phyloP scores from a whole-genome alignment of 2,113 vertebrate genomes.

The Centropristis striata region DNA sequence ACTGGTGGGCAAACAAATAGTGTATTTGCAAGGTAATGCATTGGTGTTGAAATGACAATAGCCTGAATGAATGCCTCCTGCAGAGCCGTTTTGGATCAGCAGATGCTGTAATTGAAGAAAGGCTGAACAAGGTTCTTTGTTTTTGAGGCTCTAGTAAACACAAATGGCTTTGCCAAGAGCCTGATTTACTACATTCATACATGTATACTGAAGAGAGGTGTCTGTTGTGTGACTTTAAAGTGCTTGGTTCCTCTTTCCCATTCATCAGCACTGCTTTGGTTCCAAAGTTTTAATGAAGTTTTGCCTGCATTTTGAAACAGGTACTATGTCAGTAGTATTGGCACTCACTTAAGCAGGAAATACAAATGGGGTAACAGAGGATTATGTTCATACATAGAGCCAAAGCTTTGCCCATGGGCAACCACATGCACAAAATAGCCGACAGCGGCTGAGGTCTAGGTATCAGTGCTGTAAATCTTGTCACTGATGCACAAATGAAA shows the following conservation, averaged over 20 bases:
- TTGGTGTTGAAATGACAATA: slow-evolving; percentile 20
- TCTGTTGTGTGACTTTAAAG: not conserved
- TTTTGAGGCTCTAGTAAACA: slow-evolving; percentile 22
- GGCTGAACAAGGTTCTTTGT: slow-evolving; percentile 15
- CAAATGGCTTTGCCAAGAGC: slow-evolving; percentile 17
- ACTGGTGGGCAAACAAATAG: slow-evolving; percentile 8
- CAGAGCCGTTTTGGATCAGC: slow-evolving; percentile 27
- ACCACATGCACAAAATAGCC: not conserved
- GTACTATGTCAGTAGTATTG: not conserved
- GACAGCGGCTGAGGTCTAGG: not conserved
- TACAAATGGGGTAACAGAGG: not conserved
- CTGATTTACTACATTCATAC: slow-evolving; percentile 23
- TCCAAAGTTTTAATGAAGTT: not conserved
- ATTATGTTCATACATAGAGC: not conserved
- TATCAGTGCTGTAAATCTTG: not conserved
- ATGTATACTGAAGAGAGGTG: not conserved
- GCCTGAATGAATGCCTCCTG: slow-evolving; percentile 26
- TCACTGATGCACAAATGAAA: not conserved
- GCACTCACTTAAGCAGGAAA: slow-evolving; percentile 1
- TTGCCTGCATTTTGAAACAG: not conserved
- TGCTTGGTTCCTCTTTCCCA: not conserved
- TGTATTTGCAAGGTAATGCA: slow-evolving; percentile 14
- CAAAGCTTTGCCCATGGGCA: not conserved
- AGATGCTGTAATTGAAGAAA: slow-evolving; percentile 14
- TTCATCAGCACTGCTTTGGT: not conserved